phyloP scores from a whole-genome alignment of 30 jellyfish, hydroid and myxozoan genomes.

The Hydractinia symbiolongicarpus region DNA sequence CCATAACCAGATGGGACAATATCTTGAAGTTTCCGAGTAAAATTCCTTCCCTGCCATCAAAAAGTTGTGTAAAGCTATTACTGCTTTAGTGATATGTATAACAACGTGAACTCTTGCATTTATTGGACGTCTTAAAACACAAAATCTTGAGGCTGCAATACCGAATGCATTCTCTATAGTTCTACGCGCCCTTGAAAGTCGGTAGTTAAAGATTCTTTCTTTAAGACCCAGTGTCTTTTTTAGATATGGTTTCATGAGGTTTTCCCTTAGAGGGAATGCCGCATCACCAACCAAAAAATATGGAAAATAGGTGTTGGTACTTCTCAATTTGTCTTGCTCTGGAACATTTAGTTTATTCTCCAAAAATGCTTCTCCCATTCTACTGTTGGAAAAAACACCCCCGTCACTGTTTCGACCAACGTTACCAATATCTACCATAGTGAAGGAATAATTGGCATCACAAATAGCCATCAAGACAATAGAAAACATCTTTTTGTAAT shows the following conservation, averaged over 20 bases:
- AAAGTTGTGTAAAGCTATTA: neutral
- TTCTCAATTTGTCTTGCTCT: too few species aligned
- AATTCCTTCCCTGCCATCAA: slow-evolving; percentile 1
- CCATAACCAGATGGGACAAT: too few species aligned
- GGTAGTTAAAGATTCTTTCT: slow-evolving; percentile 33
- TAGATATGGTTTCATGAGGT: slow-evolving; percentile 53
- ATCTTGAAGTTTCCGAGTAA: neutral
- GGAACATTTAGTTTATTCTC: too few species aligned
- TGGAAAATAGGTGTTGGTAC: too few species aligned
- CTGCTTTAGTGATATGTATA: neutral
- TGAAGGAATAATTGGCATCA: too few species aligned
- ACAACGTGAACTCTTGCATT: slow-evolving; percentile 28
- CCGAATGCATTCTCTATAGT: slow-evolving; percentile 34
- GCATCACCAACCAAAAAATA: slow-evolving; percentile 35
- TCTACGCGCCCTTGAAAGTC: slow-evolving; percentile 23
- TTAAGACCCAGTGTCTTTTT: slow-evolving; percentile 34
- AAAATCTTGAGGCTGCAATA: slow-evolving; percentile 23
- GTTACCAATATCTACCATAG: too few species aligned
- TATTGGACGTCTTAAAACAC: slow-evolving; percentile 26
- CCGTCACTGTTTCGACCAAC: too few species aligned
- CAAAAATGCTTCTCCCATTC: too few species aligned
- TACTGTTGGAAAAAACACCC: too few species aligned
- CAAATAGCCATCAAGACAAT: too few species aligned
- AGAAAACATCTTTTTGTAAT: too few species aligned
- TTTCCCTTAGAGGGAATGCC: slow-evolving; percentile 57